Conservation (phyloP, 2,888 invertebrate species). For the Barypeithes pellucidus region DNA sequence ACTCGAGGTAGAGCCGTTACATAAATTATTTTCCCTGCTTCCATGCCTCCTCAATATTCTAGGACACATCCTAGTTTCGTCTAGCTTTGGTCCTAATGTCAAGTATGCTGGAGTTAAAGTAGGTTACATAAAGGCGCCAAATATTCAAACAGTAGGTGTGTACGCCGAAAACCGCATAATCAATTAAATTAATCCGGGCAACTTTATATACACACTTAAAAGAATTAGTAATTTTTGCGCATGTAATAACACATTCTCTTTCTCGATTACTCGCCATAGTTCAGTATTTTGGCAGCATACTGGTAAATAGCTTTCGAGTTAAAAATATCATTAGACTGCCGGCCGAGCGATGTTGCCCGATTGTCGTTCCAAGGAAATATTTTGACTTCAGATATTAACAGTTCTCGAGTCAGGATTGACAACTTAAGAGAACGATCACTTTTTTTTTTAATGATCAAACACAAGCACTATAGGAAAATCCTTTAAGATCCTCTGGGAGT, state of each 20-base stretch:
- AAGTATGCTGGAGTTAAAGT: neutral
- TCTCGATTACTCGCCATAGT: constrained; percentile 65
- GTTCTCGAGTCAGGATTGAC: no score
- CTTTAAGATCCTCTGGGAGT: no score
- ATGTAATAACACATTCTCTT: constrained; percentile 37
- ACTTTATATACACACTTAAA: constrained; percentile 16
- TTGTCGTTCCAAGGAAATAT: constrained; percentile 13
- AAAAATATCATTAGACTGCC: constrained; percentile 65
- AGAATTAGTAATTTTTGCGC: constrained; percentile 42
- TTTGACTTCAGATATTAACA: neutral
- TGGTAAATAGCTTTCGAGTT: constrained; percentile 68
- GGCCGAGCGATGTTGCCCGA: constrained; percentile 38
- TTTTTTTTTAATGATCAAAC: no score
- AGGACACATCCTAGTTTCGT: neutral
- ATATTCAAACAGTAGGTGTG: constrained; percentile 35
- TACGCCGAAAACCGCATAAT: constrained; percentile 28
- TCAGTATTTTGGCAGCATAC: constrained; percentile 69
- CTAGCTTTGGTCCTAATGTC: neutral
- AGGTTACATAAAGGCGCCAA: constrained; percentile 33
- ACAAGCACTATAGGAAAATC: no score
- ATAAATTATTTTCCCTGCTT: no score
- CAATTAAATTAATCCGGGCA: constrained; percentile 37
- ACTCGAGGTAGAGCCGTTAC: no score
- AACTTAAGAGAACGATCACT: no score
- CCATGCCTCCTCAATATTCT: no score